Base-by-base conservation (phyloP, 2,797 vertebrate genomes). In the Dryobates pubescens region DNA sequence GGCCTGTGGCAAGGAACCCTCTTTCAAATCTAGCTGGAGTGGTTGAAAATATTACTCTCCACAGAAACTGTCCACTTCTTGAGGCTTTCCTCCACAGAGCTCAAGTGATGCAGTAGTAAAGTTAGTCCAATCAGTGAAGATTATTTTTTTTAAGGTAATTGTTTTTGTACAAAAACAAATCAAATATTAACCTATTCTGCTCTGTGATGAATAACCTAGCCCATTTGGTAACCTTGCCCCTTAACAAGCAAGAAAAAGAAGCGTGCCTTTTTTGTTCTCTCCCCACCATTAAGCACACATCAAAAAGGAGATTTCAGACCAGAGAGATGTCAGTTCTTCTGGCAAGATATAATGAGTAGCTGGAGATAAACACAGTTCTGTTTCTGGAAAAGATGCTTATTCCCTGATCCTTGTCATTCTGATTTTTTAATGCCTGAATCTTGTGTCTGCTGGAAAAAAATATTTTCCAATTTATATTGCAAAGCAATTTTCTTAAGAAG, bases 221-320 rank as follows among this genome's bases (percentile, higher is more conserved):
- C 26, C 61, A 89, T 65, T 32, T 2, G 7, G 6, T 24, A 63
- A 59, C 2, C 29, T n/a, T n/a, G n/a, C 26, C 24, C 26, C 26
- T 27, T 53, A 53, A 6, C 53, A 54, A 71, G 19, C 6, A 70
- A 67, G 24, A 77, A 74, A 47, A 3, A 89, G 30, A 71, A 86
- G 3, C 4, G 3, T 70, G 6, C 1, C 3, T 24, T 51, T 3
- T 8, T 26, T 20, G 7, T 32, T 38, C 26, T 29, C 72, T 80
- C 56, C 9, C 9, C 29, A 5, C 17, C 3, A 4, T 17, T 17
- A 73, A 82, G 17, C 1, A 0, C 2, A 38, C 17, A 53, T 41
- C 24, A 45, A 63, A 70, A 74, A 41, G 4, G 6, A 63, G 27
- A 54, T 18, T 36, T 19, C n/a, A 69, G 7, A 64, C 17, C 38